Evolutionary conservation across 1,140 invertebrate genomes (phyloP).

Genomic region (Zaprionus kolodkinae): DNA sequence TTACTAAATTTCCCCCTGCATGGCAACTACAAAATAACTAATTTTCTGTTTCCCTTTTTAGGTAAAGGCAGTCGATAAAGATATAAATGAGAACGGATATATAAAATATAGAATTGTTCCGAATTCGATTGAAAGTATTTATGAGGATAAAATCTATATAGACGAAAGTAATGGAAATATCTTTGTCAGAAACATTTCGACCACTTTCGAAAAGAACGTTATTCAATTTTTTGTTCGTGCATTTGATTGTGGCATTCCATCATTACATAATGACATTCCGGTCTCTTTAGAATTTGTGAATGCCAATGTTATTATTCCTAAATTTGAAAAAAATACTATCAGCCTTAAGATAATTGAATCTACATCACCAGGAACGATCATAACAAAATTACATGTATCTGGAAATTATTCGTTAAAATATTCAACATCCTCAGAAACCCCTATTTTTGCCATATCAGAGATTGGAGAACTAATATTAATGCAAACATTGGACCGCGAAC

Average conservation of each 20-base stretch:
- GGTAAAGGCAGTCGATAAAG: slow-evolving; percentile 88
- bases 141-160: slow-evolving; percentile 88
- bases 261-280: slow-evolving; percentile 90
- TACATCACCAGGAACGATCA: slow-evolving; percentile 88
- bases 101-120: slow-evolving; percentile 90
- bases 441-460: slow-evolving; percentile 90
- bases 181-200: slow-evolving; percentile 26
- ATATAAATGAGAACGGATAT: slow-evolving; percentile 88
- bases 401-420: slow-evolving; percentile 87
- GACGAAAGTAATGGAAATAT: slow-evolving; percentile 89
- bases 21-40: too few relatives aligned
- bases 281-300: slow-evolving; percentile 91
- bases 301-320: slow-evolving; percentile 88
- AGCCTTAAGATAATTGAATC: slow-evolving; percentile 93
- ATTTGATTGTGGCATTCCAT: slow-evolving; percentile 89
- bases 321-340: slow-evolving; percentile 89
- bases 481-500: slow-evolving; percentile 91
- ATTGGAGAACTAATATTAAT: slow-evolving; percentile 90
- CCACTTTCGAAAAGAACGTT: slow-evolving; percentile 26
- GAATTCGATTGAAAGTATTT: slow-evolving; percentile 86
- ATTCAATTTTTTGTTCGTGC: slow-evolving; percentile 95
- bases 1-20: too few relatives aligned
- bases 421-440: slow-evolving; percentile 87
- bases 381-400: slow-evolving; percentile 87
- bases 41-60: slow-evolving; percentile 35